These are phyloP conservation scores for Daubentonia madagascariensis DNA, from an alignment of 2,113 vertebrate species.

Conservation along the genomic window DNA sequence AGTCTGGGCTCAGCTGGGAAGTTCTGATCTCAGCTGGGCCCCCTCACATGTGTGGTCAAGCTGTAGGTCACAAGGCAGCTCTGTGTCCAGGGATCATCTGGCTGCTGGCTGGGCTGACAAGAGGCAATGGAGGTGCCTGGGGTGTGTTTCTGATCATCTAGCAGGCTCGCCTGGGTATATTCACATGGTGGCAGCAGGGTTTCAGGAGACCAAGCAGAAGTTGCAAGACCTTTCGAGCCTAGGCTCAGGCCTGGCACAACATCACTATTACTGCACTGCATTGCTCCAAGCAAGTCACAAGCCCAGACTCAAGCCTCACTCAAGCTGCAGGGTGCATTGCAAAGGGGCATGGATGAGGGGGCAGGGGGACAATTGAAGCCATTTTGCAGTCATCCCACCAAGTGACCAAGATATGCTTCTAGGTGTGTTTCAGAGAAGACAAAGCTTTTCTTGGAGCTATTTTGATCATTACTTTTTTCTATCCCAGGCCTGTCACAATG, in stretches of 20 bases:
- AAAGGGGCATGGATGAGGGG: not conserved
- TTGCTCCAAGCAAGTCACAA: not conserved
- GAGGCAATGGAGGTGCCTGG: not conserved
- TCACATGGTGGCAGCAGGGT: too few species aligned
- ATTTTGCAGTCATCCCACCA: not conserved
- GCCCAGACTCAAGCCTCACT: not conserved
- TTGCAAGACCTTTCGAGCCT: not conserved
- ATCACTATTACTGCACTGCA: not conserved
- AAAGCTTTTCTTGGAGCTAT: not conserved
- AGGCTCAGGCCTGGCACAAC: not conserved
- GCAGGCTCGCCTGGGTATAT: not conserved
- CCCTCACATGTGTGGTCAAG: not conserved
- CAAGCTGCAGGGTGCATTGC: too few species aligned
- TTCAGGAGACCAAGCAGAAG: not conserved
- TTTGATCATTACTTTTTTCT: not conserved
- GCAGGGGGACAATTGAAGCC: not conserved
- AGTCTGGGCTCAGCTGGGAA: not conserved
- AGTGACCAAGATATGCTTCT: not conserved
- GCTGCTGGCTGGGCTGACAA: fast-evolving
- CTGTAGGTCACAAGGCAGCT: not conserved
- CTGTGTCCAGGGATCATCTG: not conserved
- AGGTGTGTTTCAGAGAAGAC: not conserved
- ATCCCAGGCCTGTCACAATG: not conserved
- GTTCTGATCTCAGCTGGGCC: not conserved
- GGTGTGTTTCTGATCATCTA: too few species aligned